These are phyloP conservation scores for Alviniconcha marisindica DNA, from an alignment of 1,140 invertebrate genomes.

Conservation along the genomic window DNA sequence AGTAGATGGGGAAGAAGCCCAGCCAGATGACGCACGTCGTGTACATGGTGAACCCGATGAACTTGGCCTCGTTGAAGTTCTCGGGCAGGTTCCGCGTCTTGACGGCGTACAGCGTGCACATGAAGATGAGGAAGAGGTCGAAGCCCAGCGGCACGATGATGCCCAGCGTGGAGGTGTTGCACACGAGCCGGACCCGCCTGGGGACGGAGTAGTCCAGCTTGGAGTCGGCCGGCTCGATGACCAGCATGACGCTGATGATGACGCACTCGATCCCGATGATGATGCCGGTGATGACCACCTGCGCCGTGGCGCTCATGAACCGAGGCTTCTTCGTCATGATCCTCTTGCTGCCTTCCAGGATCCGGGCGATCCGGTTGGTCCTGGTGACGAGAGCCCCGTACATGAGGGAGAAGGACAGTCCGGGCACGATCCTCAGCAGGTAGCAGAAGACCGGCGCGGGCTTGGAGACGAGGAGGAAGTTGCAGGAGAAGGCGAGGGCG, in stretches of 20 bases:
- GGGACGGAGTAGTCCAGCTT: conserved; percentile 78
- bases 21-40: conserved; percentile 92
- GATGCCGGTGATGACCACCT: conserved; percentile 83
- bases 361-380: conserved; percentile 90
- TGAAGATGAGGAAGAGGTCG: conserved; percentile 86
- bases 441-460: conserved; percentile 84
- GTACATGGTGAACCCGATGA: conserved; percentile 86
- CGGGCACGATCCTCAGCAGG: conserved; percentile 83
- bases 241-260: conserved; percentile 83
- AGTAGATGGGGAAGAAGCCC: conserved; percentile 92
- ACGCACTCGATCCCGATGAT: conserved; percentile 84
- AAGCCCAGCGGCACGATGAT: conserved; percentile 87
- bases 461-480: conserved; percentile 85
- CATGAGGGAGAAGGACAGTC: conserved; percentile 88
- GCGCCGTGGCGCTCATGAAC: conserved; percentile 80
- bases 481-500: conserved; percentile 79
- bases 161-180: conserved; percentile 83
- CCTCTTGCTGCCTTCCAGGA: conserved; percentile 87
- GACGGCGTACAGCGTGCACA: conserved; percentile 90
- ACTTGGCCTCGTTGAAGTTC: conserved; percentile 85
- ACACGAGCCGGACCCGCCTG: conserved; percentile 79
- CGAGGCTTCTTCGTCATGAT: conserved; percentile 87
- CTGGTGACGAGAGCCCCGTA: conserved; percentile 90
- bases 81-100: conserved; percentile 92
- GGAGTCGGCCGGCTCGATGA: conserved; percentile 83